Evolutionary conservation across 2,888 invertebrate genomes (phyloP).

Genomic region (Autographa gamma): DNA sequence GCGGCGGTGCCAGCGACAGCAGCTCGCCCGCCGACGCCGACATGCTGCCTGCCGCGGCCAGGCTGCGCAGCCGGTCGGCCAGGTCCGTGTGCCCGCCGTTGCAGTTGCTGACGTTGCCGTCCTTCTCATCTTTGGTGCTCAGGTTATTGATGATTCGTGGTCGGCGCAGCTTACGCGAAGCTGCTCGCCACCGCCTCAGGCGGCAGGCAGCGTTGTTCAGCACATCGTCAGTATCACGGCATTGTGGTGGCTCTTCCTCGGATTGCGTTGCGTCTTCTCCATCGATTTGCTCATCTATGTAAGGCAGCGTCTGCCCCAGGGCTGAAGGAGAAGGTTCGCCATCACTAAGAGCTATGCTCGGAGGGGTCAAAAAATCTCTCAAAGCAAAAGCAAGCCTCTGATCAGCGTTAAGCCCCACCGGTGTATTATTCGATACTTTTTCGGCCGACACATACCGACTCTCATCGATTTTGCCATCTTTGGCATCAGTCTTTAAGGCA

Average conservation of each 20-base stretch:
- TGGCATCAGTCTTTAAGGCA: conserved; percentile 70
- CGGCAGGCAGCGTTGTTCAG: conserved; percentile 84
- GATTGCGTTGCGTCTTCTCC: conserved; percentile 71
- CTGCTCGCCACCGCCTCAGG: conserved; percentile 85
- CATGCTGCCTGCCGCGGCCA: conserved; percentile 84
- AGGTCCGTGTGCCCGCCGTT: conserved; percentile 82
- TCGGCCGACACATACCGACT: conserved; percentile 67
- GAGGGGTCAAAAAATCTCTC: conserved; percentile 77
- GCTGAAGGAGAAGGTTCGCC: conserved; percentile 71
- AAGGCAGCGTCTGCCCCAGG: conserved; percentile 73
- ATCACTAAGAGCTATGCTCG: conserved; percentile 64
- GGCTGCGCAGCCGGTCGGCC: conserved; percentile 81
- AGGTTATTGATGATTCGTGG: conserved; percentile 86
- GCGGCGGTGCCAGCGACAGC: conserved; percentile 84
- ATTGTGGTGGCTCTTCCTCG: conserved; percentile 74
- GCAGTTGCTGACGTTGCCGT: conserved; percentile 65
- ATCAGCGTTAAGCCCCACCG: conserved; percentile 74
- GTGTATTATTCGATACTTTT: conserved; percentile 65
- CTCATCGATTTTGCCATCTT: conserved; percentile 69
- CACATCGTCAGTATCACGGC: conserved; percentile 79
- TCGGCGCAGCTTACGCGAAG: conserved; percentile 84
- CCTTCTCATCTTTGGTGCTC: conserved; percentile 73
- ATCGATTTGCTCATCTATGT: conserved; percentile 79
- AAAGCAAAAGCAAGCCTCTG: conserved; percentile 80
- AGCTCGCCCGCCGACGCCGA: conserved; percentile 83